These are phyloP conservation scores for Synanthedon vespiformis DNA, from an alignment of 2,888 invertebrate genomes.

Conservation along the genomic window DNA sequence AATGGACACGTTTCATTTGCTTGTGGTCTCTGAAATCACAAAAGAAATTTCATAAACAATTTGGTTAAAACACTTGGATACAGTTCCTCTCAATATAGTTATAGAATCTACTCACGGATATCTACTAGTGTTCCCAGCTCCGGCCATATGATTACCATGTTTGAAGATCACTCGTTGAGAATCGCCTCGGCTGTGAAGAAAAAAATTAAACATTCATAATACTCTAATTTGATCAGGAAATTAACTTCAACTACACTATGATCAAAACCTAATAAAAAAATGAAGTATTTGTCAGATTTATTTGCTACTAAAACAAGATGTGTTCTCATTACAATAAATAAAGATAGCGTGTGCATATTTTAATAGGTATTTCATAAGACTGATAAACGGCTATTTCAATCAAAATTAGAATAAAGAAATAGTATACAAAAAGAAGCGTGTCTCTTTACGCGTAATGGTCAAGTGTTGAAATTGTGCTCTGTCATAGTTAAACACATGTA, in stretches of 20 bases:
- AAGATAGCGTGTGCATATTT: background rate
- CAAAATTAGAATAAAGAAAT: background rate
- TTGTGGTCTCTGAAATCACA: conserved; percentile 80
- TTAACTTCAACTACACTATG: background rate
- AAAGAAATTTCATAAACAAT: conserved; percentile 2
- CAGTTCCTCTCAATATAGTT: background rate
- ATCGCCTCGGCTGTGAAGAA: conserved; percentile 75
- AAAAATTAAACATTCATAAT: background rate
- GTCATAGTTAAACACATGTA: conserved; percentile 24
- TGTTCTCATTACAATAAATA: background rate
- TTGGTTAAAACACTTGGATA: background rate
- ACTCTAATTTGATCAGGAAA: background rate
- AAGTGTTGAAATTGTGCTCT: conserved; percentile 24
- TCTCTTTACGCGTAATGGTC: conserved; percentile 16
- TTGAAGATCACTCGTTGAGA: conserved; percentile 81
- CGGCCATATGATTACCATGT: conserved; percentile 79
- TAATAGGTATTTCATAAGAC: background rate
- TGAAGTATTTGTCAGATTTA: background rate
- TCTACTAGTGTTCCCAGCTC: conserved; percentile 73
- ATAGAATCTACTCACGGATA: conserved; percentile 74
- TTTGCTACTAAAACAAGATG: background rate
- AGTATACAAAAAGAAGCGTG: conserved; percentile 17
- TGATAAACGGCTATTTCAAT: background rate
- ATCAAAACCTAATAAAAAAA: background rate
- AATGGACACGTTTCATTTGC: conserved; percentile 81